A percentile compares a stretch with the other conserved stretches of the same genome.
phyloP scores from a whole-genome alignment of 2,888 invertebrate genomes.

The Meteorus cinctellus region DNA sequence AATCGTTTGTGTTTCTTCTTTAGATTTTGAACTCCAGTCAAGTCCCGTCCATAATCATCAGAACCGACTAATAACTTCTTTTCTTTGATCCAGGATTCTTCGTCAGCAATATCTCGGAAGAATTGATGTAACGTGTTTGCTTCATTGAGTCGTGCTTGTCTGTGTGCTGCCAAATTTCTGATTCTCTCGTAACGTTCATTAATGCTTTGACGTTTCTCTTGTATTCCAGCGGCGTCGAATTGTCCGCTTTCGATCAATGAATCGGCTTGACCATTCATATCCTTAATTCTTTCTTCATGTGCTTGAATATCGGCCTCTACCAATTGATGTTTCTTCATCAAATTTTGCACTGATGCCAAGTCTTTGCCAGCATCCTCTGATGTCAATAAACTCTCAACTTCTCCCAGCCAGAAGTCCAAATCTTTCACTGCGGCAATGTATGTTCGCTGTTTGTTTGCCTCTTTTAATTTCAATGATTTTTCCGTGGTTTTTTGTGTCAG shows the following conservation, averaged over 20 bases:
- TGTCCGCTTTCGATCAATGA: slow-evolving; percentile 96
- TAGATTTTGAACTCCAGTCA: slow-evolving; percentile 98
- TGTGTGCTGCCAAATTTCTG: slow-evolving; percentile 91
- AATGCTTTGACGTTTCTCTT: slow-evolving; percentile 94
- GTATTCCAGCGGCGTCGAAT: slow-evolving; percentile 97
- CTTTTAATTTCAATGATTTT: slow-evolving; percentile 97
- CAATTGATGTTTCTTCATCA: slow-evolving; percentile 98
- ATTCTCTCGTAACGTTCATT: slow-evolving; percentile 97
- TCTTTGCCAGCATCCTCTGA: slow-evolving; percentile 99
- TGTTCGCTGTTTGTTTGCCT: slow-evolving; percentile 98
- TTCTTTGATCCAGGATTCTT: slow-evolving; percentile 99
- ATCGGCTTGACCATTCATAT: slow-evolving; percentile 97
- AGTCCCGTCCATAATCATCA: slow-evolving; percentile 98
- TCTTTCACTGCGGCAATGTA: slow-evolving; percentile 99
- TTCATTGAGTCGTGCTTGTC: slow-evolving; percentile 94
- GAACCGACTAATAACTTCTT: slow-evolving; percentile 98
- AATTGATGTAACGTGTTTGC: slow-evolving; percentile 99
- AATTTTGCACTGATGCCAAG: slow-evolving; percentile 97
- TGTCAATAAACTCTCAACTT: slow-evolving; percentile 95
- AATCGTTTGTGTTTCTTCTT: slow-evolving; percentile 99
- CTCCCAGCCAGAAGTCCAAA: slow-evolving; percentile 99
- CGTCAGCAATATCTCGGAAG: slow-evolving; percentile 99
- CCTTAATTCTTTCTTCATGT: slow-evolving; percentile 94
- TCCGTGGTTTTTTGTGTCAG: slow-evolving; percentile 98
- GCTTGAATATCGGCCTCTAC: slow-evolving; percentile 98